A percentile compares a stretch with the other conserved stretches of the same genome.
phyloP scores from a whole-genome alignment of 2,113 vertebrate species.

The Rhinopomastus cyanomelas region DNA sequence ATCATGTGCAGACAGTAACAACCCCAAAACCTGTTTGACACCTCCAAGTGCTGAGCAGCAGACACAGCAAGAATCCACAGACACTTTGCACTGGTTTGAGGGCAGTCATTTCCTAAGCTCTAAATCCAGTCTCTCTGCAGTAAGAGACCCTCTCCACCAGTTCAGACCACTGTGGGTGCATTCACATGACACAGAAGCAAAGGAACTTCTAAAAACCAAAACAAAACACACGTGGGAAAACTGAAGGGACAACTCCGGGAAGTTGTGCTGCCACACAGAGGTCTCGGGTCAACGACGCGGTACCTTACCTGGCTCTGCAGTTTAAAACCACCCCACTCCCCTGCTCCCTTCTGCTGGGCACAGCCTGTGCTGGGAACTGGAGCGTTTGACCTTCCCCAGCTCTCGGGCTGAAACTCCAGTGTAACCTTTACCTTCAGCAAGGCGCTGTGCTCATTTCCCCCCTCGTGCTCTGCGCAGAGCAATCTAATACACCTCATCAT shows the following conservation, averaged over 20 bases:
- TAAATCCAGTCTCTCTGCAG: neutral
- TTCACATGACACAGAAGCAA: neutral
- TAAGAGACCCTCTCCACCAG: neutral
- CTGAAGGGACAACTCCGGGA: neutral
- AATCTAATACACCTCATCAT: slow-evolving; percentile 98
- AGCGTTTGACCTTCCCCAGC: slow-evolving; percentile 66
- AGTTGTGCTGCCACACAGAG: neutral
- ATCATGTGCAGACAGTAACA: neutral
- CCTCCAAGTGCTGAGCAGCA: neutral
- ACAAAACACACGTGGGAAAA: neutral
- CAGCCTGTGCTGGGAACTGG: slow-evolving; percentile 40
- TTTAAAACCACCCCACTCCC: slow-evolving; percentile 30
- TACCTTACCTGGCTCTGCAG: slow-evolving; percentile 74
- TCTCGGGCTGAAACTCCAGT: slow-evolving; percentile 73
- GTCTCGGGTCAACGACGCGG: neutral
- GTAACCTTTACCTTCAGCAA: slow-evolving; percentile 82
- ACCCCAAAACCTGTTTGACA: neutral
- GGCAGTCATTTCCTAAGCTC: neutral
- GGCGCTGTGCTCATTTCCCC: slow-evolving; percentile 77
- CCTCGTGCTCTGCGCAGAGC: slow-evolving; percentile 82
- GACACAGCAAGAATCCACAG: neutral
- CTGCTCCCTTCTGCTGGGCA: slow-evolving; percentile 49
- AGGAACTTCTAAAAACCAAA: neutral
- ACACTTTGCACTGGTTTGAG: neutral
- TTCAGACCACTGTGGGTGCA: neutral